These are phyloP conservation scores for Ramazzottius varieornatus DNA, from an alignment of 2,888 invertebrate species.

Conservation along the genomic window DNA sequence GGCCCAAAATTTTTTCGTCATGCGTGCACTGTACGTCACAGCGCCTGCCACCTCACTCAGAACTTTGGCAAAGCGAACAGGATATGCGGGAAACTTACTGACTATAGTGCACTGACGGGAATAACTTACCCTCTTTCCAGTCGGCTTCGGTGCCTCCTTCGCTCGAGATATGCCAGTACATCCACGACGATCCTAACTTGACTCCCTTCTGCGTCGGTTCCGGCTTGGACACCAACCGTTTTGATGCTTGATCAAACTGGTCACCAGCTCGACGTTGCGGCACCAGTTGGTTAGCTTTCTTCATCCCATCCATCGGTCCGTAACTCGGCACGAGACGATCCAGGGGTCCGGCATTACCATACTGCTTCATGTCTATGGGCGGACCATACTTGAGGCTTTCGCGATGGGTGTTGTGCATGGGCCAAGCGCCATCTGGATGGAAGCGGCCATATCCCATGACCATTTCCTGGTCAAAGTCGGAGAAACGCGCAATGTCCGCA, in stretches of 20 bases:
- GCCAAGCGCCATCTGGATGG: neutral
- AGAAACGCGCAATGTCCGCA: neutral
- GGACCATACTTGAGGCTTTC: neutral
- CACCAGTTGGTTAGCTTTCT: neutral
- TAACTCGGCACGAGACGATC: too few relatives aligned
- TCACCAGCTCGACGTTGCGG: neutral
- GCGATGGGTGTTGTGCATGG: neutral
- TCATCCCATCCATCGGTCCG: too few relatives aligned
- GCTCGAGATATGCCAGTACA: neutral
- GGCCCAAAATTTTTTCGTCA: too few relatives aligned
- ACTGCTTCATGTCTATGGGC: too few relatives aligned
- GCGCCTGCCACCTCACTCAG: too few relatives aligned
- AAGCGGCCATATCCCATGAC: neutral
- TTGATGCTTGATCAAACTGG: neutral
- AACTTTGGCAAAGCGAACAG: too few relatives aligned
- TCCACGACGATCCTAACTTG: neutral
- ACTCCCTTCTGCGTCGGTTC: neutral
- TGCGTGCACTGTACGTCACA: too few relatives aligned
- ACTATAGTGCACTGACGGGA: too few relatives aligned
- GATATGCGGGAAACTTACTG: too few relatives aligned
- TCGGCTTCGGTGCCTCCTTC: neutral
- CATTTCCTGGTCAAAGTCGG: neutral
- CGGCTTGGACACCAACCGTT: neutral
- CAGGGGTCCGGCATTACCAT: neutral
- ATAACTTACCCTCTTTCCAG: neutral